Conservation (phyloP, 1,140 invertebrate genomes). For the Plutomurus gul region DNA sequence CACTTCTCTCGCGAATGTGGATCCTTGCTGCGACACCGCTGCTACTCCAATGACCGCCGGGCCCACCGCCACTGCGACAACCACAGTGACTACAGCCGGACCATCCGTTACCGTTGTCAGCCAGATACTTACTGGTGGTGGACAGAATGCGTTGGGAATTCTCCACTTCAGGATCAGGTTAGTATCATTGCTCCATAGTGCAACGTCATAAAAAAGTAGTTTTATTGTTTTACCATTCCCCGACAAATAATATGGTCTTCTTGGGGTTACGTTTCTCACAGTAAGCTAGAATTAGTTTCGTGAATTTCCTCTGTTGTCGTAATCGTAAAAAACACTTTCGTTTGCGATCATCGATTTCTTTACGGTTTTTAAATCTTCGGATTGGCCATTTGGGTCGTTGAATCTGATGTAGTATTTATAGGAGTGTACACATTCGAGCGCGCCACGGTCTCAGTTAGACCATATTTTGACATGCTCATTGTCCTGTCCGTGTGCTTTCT, state of each 20-base stretch:
- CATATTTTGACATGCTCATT: not conserved
- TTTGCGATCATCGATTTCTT: no score
- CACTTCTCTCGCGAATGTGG: not conserved
- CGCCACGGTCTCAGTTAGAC: not conserved
- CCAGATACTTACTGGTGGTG: slow-evolving; percentile 59
- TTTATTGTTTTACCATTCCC: not conserved
- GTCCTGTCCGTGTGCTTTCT: no score
- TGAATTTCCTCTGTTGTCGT: no score
- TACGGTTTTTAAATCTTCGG: no score
- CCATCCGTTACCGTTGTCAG: not conserved
- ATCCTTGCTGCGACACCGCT: not conserved
- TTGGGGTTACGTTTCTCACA: no score
- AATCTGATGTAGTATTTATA: no score
- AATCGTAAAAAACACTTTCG: no score
- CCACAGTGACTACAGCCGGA: slow-evolving; percentile 55
- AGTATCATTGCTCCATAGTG: not conserved
- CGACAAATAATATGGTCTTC: no score
- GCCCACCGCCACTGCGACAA: slow-evolving; percentile 66
- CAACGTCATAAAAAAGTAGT: no score
- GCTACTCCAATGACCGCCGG: not conserved
- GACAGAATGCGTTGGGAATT: slow-evolving; percentile 72
- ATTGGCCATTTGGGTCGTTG: no score
- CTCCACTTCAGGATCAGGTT: slow-evolving; percentile 82
- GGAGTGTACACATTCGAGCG: no score
- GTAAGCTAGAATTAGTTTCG: no score